A percentile compares a stretch with the other conserved stretches of the same genome.
These are phyloP conservation scores for Anarsia innoxiella DNA, from an alignment of 2,888 invertebrate species.

Conservation along the genomic window DNA sequence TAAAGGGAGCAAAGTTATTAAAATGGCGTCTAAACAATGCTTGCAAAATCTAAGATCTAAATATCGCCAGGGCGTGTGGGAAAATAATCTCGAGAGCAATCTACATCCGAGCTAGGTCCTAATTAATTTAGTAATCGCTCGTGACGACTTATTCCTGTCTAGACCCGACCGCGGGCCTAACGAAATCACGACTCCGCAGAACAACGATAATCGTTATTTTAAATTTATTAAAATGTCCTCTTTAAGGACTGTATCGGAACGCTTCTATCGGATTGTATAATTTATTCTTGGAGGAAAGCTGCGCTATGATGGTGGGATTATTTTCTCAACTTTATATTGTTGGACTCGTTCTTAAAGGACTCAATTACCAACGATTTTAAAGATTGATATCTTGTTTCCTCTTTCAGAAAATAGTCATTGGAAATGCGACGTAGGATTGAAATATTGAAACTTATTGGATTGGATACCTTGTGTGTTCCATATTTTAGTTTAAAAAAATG, in stretches of 20 bases:
- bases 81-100: constrained; percentile 70
- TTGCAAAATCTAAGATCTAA: constrained; percentile 60
- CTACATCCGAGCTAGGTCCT: constrained; percentile 71
- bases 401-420: no score
- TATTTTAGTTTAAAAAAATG: no score
- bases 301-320: constrained; percentile 56
- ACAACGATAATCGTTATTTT: constrained; percentile 75
- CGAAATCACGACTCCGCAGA: constrained; percentile 73
- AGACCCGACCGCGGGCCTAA: constrained; percentile 68
- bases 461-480: no score
- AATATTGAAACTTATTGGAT: no score
- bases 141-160: constrained; percentile 73
- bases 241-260: constrained; percentile 71
- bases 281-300: constrained; percentile 64
- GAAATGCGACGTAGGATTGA: no score
- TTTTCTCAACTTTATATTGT: constrained; percentile 32
- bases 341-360: constrained; percentile 3
- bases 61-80: constrained; percentile 65
- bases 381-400: not conserved
- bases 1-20: constrained; percentile 6
- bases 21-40: constrained; percentile 39
- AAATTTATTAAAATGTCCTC: constrained; percentile 76
- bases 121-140: constrained; percentile 75
- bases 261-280: constrained; percentile 72
- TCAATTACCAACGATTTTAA: constrained; percentile 6